Evolutionary conservation across 2,797 vertebrate species (phyloP).

Genomic region (Dicrostonyx torquatus): DNA sequence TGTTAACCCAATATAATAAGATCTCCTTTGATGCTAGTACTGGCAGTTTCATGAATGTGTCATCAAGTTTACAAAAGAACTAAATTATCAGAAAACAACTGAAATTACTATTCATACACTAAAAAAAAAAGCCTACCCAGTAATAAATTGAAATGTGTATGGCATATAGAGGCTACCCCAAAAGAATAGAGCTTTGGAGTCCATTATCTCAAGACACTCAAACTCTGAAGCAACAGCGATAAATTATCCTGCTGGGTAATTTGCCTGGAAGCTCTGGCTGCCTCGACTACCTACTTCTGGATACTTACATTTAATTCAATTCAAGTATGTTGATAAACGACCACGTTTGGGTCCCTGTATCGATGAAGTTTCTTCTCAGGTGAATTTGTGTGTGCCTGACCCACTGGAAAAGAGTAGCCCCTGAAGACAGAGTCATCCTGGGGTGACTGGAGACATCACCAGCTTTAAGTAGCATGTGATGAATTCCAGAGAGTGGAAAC

Average conservation of each 20-base stretch:
- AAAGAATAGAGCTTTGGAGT: background rate
- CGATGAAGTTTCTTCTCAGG: conserved; percentile 40
- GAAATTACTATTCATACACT: background rate
- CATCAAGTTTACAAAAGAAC: background rate
- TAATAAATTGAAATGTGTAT: conserved; percentile 15
- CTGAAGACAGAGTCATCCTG: conserved; percentile 22
- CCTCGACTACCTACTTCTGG: background rate
- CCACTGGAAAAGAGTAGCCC: conserved; percentile 32
- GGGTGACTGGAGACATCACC: background rate
- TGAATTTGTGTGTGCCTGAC: conserved; percentile 58
- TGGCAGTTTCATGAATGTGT: conserved; percentile 42
- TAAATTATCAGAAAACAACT: conserved; percentile 34
- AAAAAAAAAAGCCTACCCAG: background rate
- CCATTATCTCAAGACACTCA: conserved; percentile 2
- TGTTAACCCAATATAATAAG: conserved; percentile 8
- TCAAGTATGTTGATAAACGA: conserved; percentile 50
- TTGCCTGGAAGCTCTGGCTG: conserved; percentile 35
- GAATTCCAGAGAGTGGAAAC: background rate
- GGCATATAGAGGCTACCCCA: background rate
- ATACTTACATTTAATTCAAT: conserved; percentile 59
- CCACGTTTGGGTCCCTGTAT: conserved; percentile 33
- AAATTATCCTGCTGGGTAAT: conserved; percentile 41
- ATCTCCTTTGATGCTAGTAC: conserved; percentile 20
- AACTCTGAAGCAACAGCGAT: background rate
- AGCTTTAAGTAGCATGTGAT: background rate